Evolutionary conservation across 1,140 invertebrate genomes (phyloP).

Genomic region (Lasioglossum baleicum): DNA sequence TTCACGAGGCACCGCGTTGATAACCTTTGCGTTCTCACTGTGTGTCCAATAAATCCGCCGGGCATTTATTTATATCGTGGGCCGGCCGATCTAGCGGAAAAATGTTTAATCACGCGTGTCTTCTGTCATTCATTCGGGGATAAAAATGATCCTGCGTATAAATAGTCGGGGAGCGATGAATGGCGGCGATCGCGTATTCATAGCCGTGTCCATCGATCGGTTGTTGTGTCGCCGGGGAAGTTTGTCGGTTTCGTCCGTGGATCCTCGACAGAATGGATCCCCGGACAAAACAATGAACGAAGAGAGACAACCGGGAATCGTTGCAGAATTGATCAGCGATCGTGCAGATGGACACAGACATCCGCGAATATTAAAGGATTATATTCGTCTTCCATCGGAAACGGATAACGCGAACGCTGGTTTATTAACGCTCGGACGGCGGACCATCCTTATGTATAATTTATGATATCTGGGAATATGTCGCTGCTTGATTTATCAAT

Average conservation of each 20-base stretch:
- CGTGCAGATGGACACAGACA: too few species aligned
- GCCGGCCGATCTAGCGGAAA: constrained; percentile 24
- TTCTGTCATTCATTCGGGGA: constrained; percentile 40
- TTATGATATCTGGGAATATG: too few species aligned
- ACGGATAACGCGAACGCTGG: too few species aligned
- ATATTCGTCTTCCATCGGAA: too few species aligned
- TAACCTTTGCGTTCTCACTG: constrained; percentile 30
- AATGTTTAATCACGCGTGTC: constrained; percentile 34
- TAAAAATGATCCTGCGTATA: constrained; percentile 25
- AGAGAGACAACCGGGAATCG: too few species aligned
- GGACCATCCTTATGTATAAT: too few species aligned
- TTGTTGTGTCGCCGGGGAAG: background rate
- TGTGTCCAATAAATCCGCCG: background rate
- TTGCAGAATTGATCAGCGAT: too few species aligned
- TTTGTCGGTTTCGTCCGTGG: background rate
- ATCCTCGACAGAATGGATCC: background rate
- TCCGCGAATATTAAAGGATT: too few species aligned
- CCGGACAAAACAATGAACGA: too few species aligned
- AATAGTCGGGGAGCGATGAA: constrained; percentile 39
- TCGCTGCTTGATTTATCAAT: too few species aligned
- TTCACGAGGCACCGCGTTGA: background rate
- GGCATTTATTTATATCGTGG: background rate
- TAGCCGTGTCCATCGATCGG: constrained; percentile 25
- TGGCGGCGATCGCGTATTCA: constrained; percentile 10
- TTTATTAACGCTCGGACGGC: too few species aligned